Conservation (phyloP, 2,113 vertebrate genomes). For the Tamias sibiricus region DNA sequence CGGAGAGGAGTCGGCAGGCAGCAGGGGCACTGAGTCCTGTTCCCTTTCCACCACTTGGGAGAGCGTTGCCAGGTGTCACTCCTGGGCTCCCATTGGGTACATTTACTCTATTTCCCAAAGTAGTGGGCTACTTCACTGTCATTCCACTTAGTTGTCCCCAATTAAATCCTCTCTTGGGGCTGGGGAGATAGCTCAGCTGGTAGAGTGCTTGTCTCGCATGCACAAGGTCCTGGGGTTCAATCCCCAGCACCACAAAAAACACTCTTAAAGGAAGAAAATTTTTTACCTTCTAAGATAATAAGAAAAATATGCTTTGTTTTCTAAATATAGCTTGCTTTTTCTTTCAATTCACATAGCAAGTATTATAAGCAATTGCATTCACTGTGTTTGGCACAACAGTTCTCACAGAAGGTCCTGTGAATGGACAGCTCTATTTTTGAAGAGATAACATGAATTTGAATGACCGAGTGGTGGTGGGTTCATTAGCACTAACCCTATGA, state of each 20-base stretch:
- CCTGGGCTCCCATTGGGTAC: not conserved
- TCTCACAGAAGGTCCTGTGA: not conserved
- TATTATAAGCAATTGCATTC: not conserved
- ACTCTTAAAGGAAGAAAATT: conserved; percentile 15
- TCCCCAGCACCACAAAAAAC: not conserved
- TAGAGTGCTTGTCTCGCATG: too few species aligned
- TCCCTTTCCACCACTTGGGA: not conserved
- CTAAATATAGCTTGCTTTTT: not conserved
- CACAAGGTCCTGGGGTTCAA: too few species aligned
- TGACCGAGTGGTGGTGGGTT: not conserved
- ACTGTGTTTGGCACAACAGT: not conserved
- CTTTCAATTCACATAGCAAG: not conserved
- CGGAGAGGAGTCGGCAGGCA: not conserved
- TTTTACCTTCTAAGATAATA: not conserved
- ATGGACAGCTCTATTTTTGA: not conserved
- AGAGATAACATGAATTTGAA: not conserved
- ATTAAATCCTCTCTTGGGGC: not conserved
- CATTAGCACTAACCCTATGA: not conserved
- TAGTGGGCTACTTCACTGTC: not conserved
- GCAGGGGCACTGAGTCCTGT: not conserved
- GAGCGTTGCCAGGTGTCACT: not conserved
- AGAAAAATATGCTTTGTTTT: conserved; percentile 31
- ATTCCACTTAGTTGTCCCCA: not conserved
- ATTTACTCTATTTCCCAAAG: not conserved
- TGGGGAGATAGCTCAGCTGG: too few species aligned